Base-by-base conservation (phyloP, 1,140 invertebrate species). In the Bombus vancouverensis region DNA sequence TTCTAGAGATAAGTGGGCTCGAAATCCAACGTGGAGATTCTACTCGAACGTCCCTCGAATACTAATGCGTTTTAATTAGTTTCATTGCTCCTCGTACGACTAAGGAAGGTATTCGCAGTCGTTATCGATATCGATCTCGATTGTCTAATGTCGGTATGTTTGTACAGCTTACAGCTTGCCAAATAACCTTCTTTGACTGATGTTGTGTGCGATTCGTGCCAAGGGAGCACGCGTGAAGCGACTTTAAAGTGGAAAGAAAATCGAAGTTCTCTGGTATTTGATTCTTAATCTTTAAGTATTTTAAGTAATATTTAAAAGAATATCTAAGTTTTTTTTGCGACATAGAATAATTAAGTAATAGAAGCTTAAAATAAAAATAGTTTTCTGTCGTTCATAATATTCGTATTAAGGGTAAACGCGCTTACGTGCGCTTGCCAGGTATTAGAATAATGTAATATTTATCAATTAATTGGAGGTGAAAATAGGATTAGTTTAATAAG, bases 1-100 rank as follows among this genome's bases (percentile, higher is more conserved):
- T 86, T 72, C 32, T 57, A 18, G 57, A 66, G 87, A 77, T 82
- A 86, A 88, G 65, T 83, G 66, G 83, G 57, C 66, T 75, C 77
- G 87, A 77, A 81, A 85, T 88, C 39, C 28, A 37, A 15, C 86
- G 28, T 75, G 53, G 65, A 75, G 81, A 78, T 75, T 78, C 68
- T 37, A 44, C 57, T 32, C 57, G n/a, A 32, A 25, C 44, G n/a
- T 39, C n/a, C 57, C 47, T 15, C 42, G 44, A 65, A 62, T 66
- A 37, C 47, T 86, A 78, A 86, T 70, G n/a, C 39, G n/a, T 78
- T 62, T 87, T 88, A 66, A 88, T 88, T 78, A 68, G 74, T 77
- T 88, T 88, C 68, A 62, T 81, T 73, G 47, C 62, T 81, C 25
- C 47, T 81, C 81, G 59, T 10, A 2, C 25, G 68, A 2, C 3